These are phyloP conservation scores for Deladenus siricidicola DNA, from an alignment of 2,888 invertebrate genomes.

Conservation along the genomic window DNA sequence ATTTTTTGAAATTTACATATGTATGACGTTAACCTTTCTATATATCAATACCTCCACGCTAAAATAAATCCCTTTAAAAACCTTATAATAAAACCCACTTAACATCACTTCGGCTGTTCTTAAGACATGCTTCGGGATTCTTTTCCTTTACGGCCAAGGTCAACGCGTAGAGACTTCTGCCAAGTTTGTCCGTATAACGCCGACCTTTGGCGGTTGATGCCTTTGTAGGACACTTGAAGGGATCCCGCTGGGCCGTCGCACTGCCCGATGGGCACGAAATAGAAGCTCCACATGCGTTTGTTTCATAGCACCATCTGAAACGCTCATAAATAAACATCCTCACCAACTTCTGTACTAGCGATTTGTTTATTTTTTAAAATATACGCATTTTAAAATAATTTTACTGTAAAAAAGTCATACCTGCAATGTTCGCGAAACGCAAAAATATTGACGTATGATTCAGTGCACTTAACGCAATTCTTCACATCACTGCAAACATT, in stretches of 20 bases:
- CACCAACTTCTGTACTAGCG: no score
- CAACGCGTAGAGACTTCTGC: conserved; percentile 47
- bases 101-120: conserved; percentile 47
- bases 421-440: conserved; percentile 51
- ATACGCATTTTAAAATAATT: background rate
- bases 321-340: background rate
- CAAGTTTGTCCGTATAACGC: conserved; percentile 49
- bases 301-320: conserved; percentile 47
- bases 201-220: conserved; percentile 39
- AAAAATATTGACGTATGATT: conserved; percentile 48
- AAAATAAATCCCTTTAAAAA: background rate
- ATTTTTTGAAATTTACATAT: background rate
- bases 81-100: conserved; percentile 24
- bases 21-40: background rate
- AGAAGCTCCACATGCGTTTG: conserved; percentile 45
- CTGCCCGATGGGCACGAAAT: conserved; percentile 46
- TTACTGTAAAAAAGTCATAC: no score
- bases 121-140: conserved; percentile 42
- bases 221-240: conserved; percentile 49
- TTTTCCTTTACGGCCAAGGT: conserved; percentile 39
- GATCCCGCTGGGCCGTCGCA: conserved; percentile 47
- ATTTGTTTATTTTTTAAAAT: background rate
- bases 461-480: conserved; percentile 44
- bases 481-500: conserved; percentile 44
- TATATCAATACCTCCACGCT: no score